Percentiles rank a stretch among this genome's conserved stretches.
phyloP scores from a whole-genome alignment of 2,888 invertebrate species.

The Macaria liturata region DNA sequence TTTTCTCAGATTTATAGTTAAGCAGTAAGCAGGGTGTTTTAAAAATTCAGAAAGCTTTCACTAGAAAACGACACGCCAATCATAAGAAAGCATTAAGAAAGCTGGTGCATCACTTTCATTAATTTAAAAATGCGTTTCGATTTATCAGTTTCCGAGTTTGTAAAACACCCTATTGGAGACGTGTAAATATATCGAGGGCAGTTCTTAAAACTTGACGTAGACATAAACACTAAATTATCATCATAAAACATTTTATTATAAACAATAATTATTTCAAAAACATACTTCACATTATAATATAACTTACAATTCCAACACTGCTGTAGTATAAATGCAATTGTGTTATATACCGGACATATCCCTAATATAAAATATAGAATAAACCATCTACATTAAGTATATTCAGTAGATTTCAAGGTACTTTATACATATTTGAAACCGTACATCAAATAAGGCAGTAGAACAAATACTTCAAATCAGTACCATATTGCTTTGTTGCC shows the following conservation, averaged over 20 bases:
- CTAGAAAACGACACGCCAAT: too few species aligned
- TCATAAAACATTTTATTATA: conserved; percentile 80
- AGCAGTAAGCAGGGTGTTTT: too few species aligned
- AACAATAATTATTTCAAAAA: conserved; percentile 77
- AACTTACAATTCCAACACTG: conserved; percentile 75
- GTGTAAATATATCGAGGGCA: too few species aligned
- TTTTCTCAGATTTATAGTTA: too few species aligned
- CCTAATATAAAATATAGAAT: conserved; percentile 32
- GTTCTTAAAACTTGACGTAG: too few species aligned
- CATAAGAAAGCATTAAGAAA: too few species aligned
- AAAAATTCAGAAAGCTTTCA: too few species aligned
- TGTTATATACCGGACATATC: conserved; percentile 46
- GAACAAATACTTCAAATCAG: conserved; percentile 9
- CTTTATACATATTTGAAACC: conserved; percentile 11
- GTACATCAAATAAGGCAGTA: conserved; percentile 16
- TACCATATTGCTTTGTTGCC: not conserved
- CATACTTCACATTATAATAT: conserved; percentile 68
- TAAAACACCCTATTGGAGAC: too few species aligned
- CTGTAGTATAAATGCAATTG: conserved; percentile 74
- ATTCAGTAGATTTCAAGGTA: conserved; percentile 19
- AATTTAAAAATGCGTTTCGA: too few species aligned
- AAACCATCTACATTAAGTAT: conserved; percentile 19
- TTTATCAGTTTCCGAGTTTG: too few species aligned
- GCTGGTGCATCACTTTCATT: too few species aligned
- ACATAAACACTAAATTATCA: conserved; percentile 37